Base-by-base conservation (phyloP, 2,113 vertebrate genomes). In the Cynocephalus volans region DNA sequence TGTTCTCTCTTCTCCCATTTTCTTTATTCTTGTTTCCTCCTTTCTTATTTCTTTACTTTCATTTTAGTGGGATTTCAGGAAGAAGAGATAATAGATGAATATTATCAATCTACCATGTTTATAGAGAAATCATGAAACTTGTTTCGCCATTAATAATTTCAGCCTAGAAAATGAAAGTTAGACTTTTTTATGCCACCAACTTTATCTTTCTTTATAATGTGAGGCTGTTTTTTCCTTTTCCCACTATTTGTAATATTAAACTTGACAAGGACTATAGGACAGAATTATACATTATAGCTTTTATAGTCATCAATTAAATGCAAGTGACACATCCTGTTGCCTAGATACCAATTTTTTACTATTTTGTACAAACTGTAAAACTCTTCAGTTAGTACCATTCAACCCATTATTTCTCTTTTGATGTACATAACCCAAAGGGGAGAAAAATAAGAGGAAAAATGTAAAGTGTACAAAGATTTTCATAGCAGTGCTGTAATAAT, bases 401-500 rank as follows among this genome's bases (percentile, higher is more conserved):
- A 83, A 64, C 19, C 23, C 50, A 86, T 50, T 72, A 73, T 81
- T 41, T 73, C 33, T 88, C 33, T 92, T 96, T 88, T 87, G 33
- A 41, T 60, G 9, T 80, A 70, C 3, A 14, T 79, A 54, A 23
- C 5, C 52, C 45, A 62, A 82, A 45, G 7, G 26, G 69, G 11
- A 6, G 15, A 15, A 31, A 21, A 6, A 84, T 50, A 13, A 28
- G 7, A 60, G 84, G 18, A 41, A 89, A 45, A 77, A 93, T 60
- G 31, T 69, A 62, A 94, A 86, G 11, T 75, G 18, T 67, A 81
- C 24, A 41, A 67, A 94, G 75, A 62, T 54, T 88, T 92, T 94
- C 54, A 21, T 83, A 76, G 33, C 28, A 33, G 12, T 95, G 48
- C 18, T 70, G 3, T 64, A 77, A 92, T 54, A 83, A 85, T 5